Conservation (phyloP, 2,888 invertebrate species). For the Coremacera marginata region DNA sequence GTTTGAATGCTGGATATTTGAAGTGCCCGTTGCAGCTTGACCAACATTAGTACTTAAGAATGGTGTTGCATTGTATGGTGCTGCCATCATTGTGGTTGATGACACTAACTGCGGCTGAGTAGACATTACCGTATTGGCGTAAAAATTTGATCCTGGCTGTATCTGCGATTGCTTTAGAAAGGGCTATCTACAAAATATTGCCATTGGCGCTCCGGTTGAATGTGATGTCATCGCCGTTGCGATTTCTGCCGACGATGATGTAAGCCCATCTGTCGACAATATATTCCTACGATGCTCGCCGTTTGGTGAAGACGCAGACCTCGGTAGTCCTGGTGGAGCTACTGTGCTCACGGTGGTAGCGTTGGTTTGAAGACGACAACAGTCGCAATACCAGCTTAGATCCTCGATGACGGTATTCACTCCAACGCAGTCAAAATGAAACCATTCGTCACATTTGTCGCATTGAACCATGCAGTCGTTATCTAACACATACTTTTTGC, state of each 20-base stretch:
- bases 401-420: not conserved
- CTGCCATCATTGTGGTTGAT: too few species aligned
- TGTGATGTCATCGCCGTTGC: too few species aligned
- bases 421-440: not conserved
- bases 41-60: too few species aligned
- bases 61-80: too few species aligned
- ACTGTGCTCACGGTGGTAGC: too few species aligned
- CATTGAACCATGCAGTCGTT: not conserved
- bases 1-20: not conserved
- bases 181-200: not conserved
- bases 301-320: too few species aligned
- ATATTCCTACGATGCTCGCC: not conserved
- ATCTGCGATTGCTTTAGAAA: not conserved
- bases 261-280: not conserved
- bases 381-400: not conserved
- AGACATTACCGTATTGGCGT: not conserved
- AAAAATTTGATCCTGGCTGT: not conserved
- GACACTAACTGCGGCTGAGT: too few species aligned
- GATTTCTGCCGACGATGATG: too few species aligned
- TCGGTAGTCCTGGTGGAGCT: too few species aligned
- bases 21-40: not conserved
- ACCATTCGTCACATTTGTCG: not conserved
- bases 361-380: too few species aligned
- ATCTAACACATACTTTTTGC: not conserved
- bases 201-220: too few species aligned